These are phyloP conservation scores for Platysternon megacephalum DNA, from an alignment of 2,113 vertebrate species.

Conservation along the genomic window DNA sequence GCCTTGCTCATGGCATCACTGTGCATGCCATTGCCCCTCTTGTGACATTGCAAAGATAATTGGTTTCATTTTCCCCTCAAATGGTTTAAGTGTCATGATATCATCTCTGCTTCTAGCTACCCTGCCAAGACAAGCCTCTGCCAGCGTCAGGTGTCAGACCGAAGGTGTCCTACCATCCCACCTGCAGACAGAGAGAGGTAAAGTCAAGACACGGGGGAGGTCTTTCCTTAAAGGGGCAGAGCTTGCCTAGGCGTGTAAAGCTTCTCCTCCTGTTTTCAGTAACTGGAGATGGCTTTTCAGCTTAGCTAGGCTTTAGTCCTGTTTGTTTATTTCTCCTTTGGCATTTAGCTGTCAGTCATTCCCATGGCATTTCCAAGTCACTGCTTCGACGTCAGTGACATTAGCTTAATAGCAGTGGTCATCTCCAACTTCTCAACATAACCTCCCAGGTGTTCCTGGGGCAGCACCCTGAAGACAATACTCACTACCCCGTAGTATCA, in stretches of 20 bases:
- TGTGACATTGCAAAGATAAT: background rate
- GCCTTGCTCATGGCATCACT: background rate
- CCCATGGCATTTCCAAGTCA: background rate
- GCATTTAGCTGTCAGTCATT: background rate
- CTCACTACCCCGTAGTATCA: background rate
- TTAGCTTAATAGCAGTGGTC: background rate
- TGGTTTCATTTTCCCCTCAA: background rate
- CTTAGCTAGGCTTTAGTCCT: background rate
- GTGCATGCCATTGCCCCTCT: background rate
- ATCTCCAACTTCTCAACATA: background rate
- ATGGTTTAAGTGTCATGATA: background rate
- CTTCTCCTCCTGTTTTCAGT: background rate
- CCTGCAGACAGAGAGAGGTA: background rate
- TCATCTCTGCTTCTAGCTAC: background rate
- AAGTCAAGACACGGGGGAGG: background rate
- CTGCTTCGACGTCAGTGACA: background rate
- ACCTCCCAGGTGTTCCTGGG: background rate
- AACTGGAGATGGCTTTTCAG: background rate
- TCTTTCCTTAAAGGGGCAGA: background rate
- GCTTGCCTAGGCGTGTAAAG: background rate
- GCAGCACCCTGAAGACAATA: background rate
- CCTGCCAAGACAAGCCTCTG: background rate
- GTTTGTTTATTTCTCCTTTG: background rate
- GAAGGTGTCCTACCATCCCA: background rate
- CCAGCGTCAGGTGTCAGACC: background rate